Base-by-base conservation (phyloP, 2,113 vertebrate genomes). In the Ochotona princeps region DNA sequence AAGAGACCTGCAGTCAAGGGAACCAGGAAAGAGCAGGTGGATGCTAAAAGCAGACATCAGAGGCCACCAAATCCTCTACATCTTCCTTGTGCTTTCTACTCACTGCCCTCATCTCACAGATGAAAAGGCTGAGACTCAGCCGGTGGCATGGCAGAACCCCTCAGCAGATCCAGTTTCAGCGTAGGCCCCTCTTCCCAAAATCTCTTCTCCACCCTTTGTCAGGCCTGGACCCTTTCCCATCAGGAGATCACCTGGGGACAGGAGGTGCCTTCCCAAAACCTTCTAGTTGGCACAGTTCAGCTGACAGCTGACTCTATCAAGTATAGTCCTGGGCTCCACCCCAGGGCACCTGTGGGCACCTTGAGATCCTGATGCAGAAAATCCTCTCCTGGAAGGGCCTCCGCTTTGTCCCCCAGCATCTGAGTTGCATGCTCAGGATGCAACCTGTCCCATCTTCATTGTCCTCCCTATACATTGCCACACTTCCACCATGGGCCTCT, bases 241-340 rank as follows among this genome's bases (percentile, higher is more conserved):
- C 57, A 84, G 69, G 89, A 94, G 57, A 89, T 82, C 67, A 35
- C 70, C 61, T 57, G 73, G 57, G 94, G 69, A 96, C 94, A 95
- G 66, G 76, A 51, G 85, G 93, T 96, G 65, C 94, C 80, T 80
- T 89, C 74, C 72, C 49, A 12, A 67, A 79, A 60, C 51, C 28
- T 44, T 8, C 61, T 84, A 67, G 54, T 35, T 79, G 93, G 85
- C 49, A 60, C 35, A 30, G 63, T 70, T 91, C 93, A 93, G 76
- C 78, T 49, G 84, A 70, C 32, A 87, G 91, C 87, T 85, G 84
- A 95, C 87, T 73, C 49, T 72, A 76, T 91, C 18, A 2, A 63
- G 72, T 26, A 54, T 51, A 5, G 28, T 13, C 49, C 61, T n/a
- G 26, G 70, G 83, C 73, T 60, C 61, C 26, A 10, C 0, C 10